phyloP scores from a whole-genome alignment of 2,113 vertebrate species.

The Myotis brandtii region DNA sequence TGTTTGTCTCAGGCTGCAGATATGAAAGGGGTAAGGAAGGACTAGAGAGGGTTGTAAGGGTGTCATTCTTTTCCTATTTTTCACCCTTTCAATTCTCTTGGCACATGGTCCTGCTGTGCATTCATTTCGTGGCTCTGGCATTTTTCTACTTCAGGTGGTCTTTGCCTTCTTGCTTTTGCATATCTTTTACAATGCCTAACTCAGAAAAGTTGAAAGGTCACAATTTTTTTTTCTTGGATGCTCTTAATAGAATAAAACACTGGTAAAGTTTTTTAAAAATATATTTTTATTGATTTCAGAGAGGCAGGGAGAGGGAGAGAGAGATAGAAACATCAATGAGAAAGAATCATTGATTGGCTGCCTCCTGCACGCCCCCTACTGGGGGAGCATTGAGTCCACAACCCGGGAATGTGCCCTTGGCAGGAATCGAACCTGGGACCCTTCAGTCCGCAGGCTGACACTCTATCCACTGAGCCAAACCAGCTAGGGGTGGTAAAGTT shows the following conservation, averaged over 20 bases:
- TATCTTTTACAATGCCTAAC: conserved; percentile 37
- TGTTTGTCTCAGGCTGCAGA: not conserved
- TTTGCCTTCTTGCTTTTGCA: conserved; percentile 14
- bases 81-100: conserved; percentile 1
- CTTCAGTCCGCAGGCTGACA: too few species aligned
- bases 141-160: not conserved
- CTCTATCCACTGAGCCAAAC: too few species aligned
- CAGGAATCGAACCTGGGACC: too few species aligned
- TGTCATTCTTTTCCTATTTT: conserved; percentile 18
- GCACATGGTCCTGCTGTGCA: not conserved
- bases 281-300: too few species aligned
- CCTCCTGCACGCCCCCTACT: too few species aligned
- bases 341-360: too few species aligned
- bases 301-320: too few species aligned
- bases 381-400: too few species aligned
- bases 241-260: not conserved
- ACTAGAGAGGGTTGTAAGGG: not conserved
- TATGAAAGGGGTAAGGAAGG: not conserved
- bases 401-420: too few species aligned
- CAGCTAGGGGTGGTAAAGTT: not conserved
- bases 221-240: conserved; percentile 1
- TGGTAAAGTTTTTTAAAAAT: not conserved
- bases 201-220: conserved; percentile 51
- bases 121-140: not conserved
- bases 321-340: too few species aligned